phyloP scores from a whole-genome alignment of 2,113 vertebrate genomes.

The Semnornis frantzii region DNA sequence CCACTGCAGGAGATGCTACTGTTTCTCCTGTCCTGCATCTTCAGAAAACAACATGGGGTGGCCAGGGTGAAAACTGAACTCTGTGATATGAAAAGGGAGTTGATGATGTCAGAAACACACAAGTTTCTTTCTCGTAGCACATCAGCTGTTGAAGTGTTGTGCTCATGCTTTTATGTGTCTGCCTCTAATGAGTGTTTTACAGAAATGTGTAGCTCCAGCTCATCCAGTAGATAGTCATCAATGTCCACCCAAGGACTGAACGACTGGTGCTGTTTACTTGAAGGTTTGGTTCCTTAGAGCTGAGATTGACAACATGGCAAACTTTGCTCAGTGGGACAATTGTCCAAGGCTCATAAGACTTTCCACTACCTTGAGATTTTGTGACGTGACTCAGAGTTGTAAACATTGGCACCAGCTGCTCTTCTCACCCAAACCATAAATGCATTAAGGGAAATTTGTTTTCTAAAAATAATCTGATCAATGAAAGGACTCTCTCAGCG shows the following conservation, averaged over 20 bases:
- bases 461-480: constrained; percentile 63
- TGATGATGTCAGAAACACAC: neutral
- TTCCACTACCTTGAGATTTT: constrained; percentile 29
- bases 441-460: constrained; percentile 61
- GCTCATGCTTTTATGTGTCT: neutral
- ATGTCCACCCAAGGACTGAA: neutral
- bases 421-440: constrained; percentile 58
- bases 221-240: neutral
- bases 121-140: neutral
- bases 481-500: constrained; percentile 60
- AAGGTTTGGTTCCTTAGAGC: neutral
- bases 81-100: neutral
- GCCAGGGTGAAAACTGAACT: neutral
- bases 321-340: constrained; percentile 36
- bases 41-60: neutral
- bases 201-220: neutral
- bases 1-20: neutral
- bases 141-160: neutral
- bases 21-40: neutral
- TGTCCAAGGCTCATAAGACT: constrained; percentile 37
- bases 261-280: neutral
- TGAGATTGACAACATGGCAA: neutral
- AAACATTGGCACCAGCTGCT: constrained; percentile 57
- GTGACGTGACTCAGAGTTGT: constrained; percentile 52
- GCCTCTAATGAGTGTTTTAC: rapidly evolving